Evolutionary conservation across 1,140 invertebrate species (phyloP), one percentile per base, ranked within the genome.

Genomic region (Cydia fagiglandana): DNA sequence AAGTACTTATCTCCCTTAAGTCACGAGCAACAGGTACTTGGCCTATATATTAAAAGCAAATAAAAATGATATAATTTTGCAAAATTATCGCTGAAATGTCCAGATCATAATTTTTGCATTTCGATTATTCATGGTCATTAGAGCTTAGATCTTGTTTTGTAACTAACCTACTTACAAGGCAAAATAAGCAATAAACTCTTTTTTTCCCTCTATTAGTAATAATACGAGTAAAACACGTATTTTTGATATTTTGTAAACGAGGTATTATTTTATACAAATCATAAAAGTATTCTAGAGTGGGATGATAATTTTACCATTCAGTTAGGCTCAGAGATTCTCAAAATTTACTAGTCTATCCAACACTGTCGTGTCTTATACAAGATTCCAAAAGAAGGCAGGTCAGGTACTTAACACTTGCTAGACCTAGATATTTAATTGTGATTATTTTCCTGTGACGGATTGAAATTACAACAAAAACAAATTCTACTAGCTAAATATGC

Each of bases 271-370:
- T 70, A 73, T 56, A 64, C 34, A 74, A 64, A 41, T 75, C 15
- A 56, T 56, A 17, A 2, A 24, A 61, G 20, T 24, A 66, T 28
- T 41, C 66, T 70, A 38, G n/a, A 70, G 30, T 66, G 30, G 64
- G 56, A 30, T 76, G 76, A 50, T 73, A 80, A 76, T 78, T 80
- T 78, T 47, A 80, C 79, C 79, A 78, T 78, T 80, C 79, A 80
- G 79, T 80, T 80, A 80, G 79, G 76, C 64, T 77, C 47, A 68
- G 38, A 75, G 73, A 41, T 50, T 74, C 75, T 70, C 66, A 38
- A 70, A 38, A 38, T n/a, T 70, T 45, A 38, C n/a, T 70, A 70
- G 34, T 66, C 66, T 70, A 70, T 45, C n/a, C 34, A 70, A 70
- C 66, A 70, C 66, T 45, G 66, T 38, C n/a, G 66, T 41, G 64